Percentiles rank a stretch among this genome's conserved stretches.
Conservation (phyloP, 2,113 vertebrate genomes). For the Ranitomeya imitator region DNA sequence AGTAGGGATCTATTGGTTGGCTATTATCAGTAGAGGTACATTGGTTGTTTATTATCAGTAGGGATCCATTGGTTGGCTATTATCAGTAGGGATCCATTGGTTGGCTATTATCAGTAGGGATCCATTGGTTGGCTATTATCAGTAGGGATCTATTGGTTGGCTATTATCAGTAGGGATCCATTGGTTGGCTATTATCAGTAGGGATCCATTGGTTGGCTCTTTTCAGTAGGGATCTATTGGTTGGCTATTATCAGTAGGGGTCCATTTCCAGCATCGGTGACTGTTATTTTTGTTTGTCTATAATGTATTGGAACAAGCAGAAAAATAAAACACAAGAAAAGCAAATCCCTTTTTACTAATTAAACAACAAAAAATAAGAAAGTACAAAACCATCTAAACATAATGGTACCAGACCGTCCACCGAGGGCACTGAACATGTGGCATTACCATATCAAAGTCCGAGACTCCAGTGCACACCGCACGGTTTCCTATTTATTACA, state of each 20-base stretch:
- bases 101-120: too few species aligned
- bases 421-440: background rate
- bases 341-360: background rate
- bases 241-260: too few species aligned
- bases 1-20: too few species aligned
- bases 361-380: background rate
- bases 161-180: too few species aligned
- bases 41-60: too few species aligned
- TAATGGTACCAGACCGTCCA: background rate
- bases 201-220: too few species aligned
- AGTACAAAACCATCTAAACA: background rate
- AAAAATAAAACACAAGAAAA: background rate
- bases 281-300: background rate
- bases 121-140: too few species aligned
- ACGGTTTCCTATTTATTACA: slow-evolving; percentile 14
- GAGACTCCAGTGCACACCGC: background rate
- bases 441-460: background rate
- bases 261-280: background rate
- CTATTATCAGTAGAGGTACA: too few species aligned
- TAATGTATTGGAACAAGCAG: background rate
- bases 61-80: too few species aligned
- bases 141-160: too few species aligned
- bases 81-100: too few species aligned
- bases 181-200: too few species aligned
- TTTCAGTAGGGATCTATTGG: background rate